Evolutionary conservation across 2,797 vertebrate genomes (phyloP), one percentile per base, ranked within the genome.

Genomic region (Rhabdomys pumilio): DNA sequence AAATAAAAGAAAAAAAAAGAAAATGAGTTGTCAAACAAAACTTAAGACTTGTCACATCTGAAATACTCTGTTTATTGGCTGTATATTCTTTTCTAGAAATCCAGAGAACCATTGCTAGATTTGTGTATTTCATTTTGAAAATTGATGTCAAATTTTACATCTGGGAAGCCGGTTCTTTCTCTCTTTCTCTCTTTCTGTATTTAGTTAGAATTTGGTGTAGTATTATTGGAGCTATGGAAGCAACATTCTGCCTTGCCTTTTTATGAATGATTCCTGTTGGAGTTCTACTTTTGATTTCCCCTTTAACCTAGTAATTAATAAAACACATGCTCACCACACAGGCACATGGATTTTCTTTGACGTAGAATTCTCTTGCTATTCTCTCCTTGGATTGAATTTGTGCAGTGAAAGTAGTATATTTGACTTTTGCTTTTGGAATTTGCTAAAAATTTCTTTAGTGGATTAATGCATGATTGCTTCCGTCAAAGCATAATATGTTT

Each of bases 381-480:
- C 29, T 53, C 76, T 69, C 31, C 34, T 88, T 88, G 88, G n/a
- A 88, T 22, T 50, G 6, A 50, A 83, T 83, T 91, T 73, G 44
- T 76, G 6, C 47, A 50, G 1, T 44, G 44, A 95, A 72, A 11
- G 5, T 63, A 59, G 9, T 44, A 31, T 73, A 7, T 83, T 83
- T 90, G 82, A 79, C 83, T 88, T 91, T 84, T 76, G 3, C 59
- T 93, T 82, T 91, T 79, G 59, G 61, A 95, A 83, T 79, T 95
- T 84, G 24, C 17, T 79, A 31, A 91, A 91, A 24, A 73, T 88
- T 95, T 88, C 61, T 8, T 91, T 41, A 81, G 73, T 73, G 24
- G 31, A 44, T 57, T 87, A 79, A 55, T 26, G 57, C 34, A 24
- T 69, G 29, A 76, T 59, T 24, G 3, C 8, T 63, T 29, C n/a